Evolutionary conservation across 92 coral and sea anemone genomes (phyloP).

Genomic region (Palythoa grandiflora): DNA sequence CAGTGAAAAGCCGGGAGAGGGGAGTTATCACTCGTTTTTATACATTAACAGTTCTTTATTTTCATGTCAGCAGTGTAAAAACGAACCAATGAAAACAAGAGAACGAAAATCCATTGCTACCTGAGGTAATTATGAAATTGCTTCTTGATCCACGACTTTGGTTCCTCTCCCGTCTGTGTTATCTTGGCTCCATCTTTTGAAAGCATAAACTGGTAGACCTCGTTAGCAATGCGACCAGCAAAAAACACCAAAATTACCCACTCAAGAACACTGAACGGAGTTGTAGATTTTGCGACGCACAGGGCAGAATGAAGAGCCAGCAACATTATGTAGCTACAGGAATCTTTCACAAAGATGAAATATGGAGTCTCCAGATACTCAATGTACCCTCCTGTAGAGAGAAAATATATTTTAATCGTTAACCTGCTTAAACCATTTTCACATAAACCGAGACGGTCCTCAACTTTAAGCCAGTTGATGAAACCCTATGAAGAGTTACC

Average conservation of each 20-base stretch:
- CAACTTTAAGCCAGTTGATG: too few species aligned
- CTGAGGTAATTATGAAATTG: constrained; percentile 16
- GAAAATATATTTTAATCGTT: too few species aligned
- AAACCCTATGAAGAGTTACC: too few species aligned
- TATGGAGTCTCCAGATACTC: constrained; percentile 29
- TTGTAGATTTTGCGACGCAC: constrained; percentile 30
- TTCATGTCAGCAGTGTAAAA: too few species aligned
- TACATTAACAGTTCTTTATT: too few species aligned
- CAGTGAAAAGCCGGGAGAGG: too few species aligned
- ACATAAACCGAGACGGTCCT: too few species aligned
- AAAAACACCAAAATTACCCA: constrained; percentile 28
- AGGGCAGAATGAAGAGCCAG: constrained; percentile 35
- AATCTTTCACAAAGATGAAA: constrained; percentile 46
- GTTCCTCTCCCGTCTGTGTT: neutral
- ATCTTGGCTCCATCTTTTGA: neutral
- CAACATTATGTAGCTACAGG: constrained; percentile 36
- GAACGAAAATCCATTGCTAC: neutral
- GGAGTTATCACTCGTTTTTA: too few species aligned
- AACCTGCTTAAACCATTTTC: too few species aligned
- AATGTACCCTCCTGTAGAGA: constrained; percentile 2
- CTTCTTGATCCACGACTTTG: neutral
- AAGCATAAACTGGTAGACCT: neutral
- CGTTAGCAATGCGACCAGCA: too few species aligned
- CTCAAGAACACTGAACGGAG: constrained; percentile 33
- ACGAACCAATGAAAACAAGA: too few species aligned